Conservation (phyloP, 2,797 vertebrate genomes). For the Coregonus suidteri region DNA sequence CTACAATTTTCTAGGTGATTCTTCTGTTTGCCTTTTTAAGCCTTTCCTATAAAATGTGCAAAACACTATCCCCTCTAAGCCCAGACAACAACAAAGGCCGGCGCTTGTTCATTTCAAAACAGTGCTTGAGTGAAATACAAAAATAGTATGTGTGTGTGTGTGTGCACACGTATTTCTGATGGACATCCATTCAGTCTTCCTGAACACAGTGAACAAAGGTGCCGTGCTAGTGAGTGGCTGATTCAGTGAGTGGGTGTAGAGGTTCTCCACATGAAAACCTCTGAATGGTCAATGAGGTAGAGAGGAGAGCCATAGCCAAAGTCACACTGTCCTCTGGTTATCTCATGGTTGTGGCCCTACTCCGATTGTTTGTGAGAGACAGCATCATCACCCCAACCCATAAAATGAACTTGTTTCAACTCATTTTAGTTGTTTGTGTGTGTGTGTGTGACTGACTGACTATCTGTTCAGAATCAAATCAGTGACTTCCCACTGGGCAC, state of each 20-base stretch:
- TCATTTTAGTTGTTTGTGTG: too few relatives aligned
- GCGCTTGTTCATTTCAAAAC: slow-evolving; percentile 25
- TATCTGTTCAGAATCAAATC: too few relatives aligned
- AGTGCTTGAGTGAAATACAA: slow-evolving; percentile 8
- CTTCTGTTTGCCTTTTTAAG: too few relatives aligned
- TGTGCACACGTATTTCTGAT: background rate
- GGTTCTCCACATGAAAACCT: slow-evolving; percentile 25
- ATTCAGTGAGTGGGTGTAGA: slow-evolving; percentile 29
- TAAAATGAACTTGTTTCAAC: too few relatives aligned
- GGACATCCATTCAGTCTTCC: slow-evolving; percentile 14
- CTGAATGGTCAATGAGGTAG: background rate
- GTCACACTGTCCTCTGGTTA: background rate
- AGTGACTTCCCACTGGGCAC: too few relatives aligned
- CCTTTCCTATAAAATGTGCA: slow-evolving; percentile 20
- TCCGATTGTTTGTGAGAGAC: background rate
- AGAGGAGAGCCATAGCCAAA: slow-evolving; percentile 5
- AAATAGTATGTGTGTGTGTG: background rate
- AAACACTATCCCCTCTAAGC: slow-evolving; percentile 6
- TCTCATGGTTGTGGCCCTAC: background rate
- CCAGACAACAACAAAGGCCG: slow-evolving; percentile 36
- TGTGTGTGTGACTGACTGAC: too few relatives aligned
- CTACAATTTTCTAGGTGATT: too few relatives aligned
- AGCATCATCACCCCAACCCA: background rate
- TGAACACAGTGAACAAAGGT: slow-evolving; percentile 49
- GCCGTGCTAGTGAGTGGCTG: slow-evolving; percentile 31